Percentiles rank a stretch among this genome's conserved stretches.
phyloP scores from a whole-genome alignment of 2,888 invertebrate species.

The Penaeus monodon region DNA sequence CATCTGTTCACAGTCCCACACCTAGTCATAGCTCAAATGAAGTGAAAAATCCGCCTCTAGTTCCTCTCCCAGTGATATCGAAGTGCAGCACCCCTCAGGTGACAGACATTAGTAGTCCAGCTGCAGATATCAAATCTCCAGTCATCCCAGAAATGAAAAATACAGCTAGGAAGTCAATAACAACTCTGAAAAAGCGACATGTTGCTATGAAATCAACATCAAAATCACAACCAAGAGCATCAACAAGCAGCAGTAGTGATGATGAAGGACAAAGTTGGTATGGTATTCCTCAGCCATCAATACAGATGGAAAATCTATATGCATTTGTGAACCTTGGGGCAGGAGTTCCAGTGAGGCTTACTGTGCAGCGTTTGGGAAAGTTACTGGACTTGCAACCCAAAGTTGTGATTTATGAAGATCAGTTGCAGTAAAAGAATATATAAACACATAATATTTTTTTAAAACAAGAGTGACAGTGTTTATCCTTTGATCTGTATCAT shows the following conservation, averaged over 20 bases:
- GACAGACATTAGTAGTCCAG: not conserved
- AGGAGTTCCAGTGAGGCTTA: slow-evolving; percentile 41
- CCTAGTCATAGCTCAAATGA: slow-evolving; percentile 31
- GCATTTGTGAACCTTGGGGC: slow-evolving; percentile 49
- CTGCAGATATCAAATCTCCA: not conserved
- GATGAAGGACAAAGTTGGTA: slow-evolving; percentile 26
- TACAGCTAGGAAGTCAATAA: slow-evolving; percentile 47
- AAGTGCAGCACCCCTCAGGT: no score
- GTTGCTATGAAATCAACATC: slow-evolving; percentile 50
- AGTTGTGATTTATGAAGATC: slow-evolving; percentile 27
- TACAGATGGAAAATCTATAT: slow-evolving; percentile 40
- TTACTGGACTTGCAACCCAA: slow-evolving; percentile 28
- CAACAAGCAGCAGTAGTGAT: not conserved
- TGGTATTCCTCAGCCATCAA: not conserved
- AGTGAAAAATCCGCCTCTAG: slow-evolving; percentile 3
- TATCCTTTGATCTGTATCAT: not conserved
- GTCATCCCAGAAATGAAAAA: slow-evolving; percentile 27
- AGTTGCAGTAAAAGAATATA: slow-evolving; percentile 13
- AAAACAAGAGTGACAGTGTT: not conserved
- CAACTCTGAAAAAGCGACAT: slow-evolving; percentile 8
- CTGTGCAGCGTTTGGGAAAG: slow-evolving; percentile 36
- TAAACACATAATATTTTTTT: not conserved
- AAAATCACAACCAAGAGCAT: slow-evolving; percentile 6
- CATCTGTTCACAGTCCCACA: slow-evolving; percentile 49
- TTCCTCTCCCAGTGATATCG: not conserved